Evolutionary conservation across 2,888 invertebrate species (phyloP).

Genomic region (Spilarctia lutea): DNA sequence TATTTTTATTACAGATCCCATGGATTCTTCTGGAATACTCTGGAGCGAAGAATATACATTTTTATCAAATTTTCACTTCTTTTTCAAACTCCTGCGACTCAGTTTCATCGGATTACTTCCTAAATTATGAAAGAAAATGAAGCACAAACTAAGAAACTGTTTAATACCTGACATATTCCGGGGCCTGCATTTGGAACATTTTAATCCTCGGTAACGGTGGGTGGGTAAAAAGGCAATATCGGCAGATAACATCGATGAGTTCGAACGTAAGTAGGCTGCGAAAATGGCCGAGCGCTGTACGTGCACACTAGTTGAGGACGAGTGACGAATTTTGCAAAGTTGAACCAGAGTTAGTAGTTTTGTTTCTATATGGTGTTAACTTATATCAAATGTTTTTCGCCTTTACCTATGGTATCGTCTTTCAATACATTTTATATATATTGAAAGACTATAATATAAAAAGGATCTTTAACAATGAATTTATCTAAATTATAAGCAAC

Average conservation of each 20-base stretch:
- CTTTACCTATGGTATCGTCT: too few species aligned
- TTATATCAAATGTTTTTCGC: background rate
- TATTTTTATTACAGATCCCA: constrained; percentile 6
- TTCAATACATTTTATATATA: too few species aligned
- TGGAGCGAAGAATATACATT: background rate
- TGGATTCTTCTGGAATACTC: background rate
- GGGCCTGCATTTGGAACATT: constrained; percentile 34
- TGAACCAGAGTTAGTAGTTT: too few species aligned
- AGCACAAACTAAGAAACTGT: background rate
- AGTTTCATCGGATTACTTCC: background rate
- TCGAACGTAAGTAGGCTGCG: constrained; percentile 63
- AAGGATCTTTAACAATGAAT: too few species aligned
- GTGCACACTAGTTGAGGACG: constrained; percentile 46
- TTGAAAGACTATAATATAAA: too few species aligned
- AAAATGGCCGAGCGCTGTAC: constrained; percentile 54
- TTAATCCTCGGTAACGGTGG: constrained; percentile 46
- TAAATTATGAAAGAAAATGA: background rate
- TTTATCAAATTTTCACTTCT: background rate
- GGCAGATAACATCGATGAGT: constrained; percentile 62
- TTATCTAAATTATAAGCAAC: background rate
- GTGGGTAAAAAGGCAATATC: constrained; percentile 66
- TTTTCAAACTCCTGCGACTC: background rate
- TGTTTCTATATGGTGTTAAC: background rate
- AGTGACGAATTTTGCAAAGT: background rate
- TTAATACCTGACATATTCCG: background rate